Evolutionary conservation across 2,113 vertebrate species (phyloP), one percentile per base, ranked within the genome.

Genomic region (Marcusenius ussheri): DNA sequence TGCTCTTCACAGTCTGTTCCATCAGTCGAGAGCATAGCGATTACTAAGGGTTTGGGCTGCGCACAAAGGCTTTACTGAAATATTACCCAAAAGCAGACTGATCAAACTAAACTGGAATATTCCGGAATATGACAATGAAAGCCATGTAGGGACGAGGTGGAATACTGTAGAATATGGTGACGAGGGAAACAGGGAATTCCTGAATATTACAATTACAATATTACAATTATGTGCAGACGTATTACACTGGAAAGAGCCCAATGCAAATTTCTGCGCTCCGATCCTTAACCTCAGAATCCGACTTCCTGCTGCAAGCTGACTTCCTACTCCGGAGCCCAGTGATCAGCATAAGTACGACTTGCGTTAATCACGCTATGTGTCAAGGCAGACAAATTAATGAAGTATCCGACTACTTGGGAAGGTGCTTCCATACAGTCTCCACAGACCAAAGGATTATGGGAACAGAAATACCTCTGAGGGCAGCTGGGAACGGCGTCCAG

Each of bases 1-100:
- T 90, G 92, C 94, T 92, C 92, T 90, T 93, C 93, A 93, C 94
- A 94, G 93, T 92, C 88, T 90, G 74, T 62, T 91, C 94, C 94
- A 94, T 95, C 94, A 93, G 94, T 92, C 92, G 92, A 47, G 91
- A 91, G 66, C 51, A 58, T 8, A 42, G 92, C 93, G 92, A 62
- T 46, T 31, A 89, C 83, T 86, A 90, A 90, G 88, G 88, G 92
- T 92, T 91, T 84, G 88, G 89, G 53, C 49, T 70, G 88, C 45
- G 89, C 24, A 58, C 86, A 53, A 90, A 92, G 90, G 87, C 92
- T 88, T 45, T 51, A 35, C 88, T 91, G 49, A 88, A 89, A 89
- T 92, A 91, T 89, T 92, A 49, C 51, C 83, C 66, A 47, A 90
- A 91, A 84, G 62, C 62, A 70, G 62, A 70, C 62, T 31, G 62